phyloP scores from a whole-genome alignment of 2,113 vertebrate genomes.

The Poeciliopsis prolifica region DNA sequence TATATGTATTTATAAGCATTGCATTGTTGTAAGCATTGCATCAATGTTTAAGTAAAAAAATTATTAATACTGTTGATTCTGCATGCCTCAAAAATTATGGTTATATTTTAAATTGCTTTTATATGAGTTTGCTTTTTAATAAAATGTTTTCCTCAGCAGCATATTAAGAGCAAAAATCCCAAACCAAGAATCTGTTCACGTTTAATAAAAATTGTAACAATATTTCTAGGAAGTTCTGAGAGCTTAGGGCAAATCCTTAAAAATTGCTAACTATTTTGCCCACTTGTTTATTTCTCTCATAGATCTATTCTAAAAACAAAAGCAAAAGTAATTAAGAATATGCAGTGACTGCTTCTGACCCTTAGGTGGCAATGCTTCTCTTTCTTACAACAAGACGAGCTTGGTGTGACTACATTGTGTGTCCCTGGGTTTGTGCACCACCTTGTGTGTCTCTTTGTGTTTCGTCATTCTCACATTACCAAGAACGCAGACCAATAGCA shows the following conservation, averaged over 20 bases:
- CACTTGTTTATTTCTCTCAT: not conserved
- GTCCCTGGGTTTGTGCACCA: conserved; percentile 20
- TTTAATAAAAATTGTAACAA: no score
- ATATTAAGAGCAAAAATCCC: no score
- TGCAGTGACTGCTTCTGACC: conserved; percentile 48
- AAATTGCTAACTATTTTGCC: no score
- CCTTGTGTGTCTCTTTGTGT: conserved; percentile 40
- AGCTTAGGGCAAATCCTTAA: no score
- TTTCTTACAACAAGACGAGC: conserved; percentile 28
- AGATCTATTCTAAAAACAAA: not conserved
- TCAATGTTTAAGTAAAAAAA: not conserved
- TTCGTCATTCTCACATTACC: conserved; percentile 68
- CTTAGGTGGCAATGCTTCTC: conserved; percentile 70
- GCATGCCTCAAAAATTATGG: not conserved
- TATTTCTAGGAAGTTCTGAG: no score
- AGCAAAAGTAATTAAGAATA: not conserved
- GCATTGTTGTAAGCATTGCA: no score
- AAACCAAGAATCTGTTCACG: no score
- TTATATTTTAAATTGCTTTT: no score
- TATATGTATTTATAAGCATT: no score
- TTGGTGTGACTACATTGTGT: conserved; percentile 15
- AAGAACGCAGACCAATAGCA: conserved; percentile 33
- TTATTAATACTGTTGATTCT: not conserved
- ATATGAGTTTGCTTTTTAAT: no score
- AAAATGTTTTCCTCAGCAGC: no score